Conservation (phyloP, 2,113 vertebrate species). For the Orientallactaga bullata region DNA sequence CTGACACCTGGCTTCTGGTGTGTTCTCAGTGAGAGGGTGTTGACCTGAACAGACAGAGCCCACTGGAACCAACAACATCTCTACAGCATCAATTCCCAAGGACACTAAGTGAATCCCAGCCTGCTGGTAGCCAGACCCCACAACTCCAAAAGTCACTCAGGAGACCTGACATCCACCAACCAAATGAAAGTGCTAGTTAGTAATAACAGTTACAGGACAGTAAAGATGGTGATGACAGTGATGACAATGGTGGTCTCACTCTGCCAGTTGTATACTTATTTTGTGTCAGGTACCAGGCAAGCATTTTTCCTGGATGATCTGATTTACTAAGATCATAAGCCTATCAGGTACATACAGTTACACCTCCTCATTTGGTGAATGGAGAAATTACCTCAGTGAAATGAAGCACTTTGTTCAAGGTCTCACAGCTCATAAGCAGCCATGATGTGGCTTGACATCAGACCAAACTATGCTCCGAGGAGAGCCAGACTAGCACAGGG, state of each 20-base stretch:
- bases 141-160: neutral
- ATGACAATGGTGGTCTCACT: too few relatives aligned
- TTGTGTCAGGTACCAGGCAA: neutral
- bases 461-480: neutral
- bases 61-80: neutral
- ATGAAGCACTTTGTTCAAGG: neutral
- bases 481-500: neutral
- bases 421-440: neutral
- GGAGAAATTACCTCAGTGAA: neutral
- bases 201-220: neutral
- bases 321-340: neutral
- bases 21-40: neutral
- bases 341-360: neutral
- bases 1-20: neutral
- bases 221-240: too few relatives aligned
- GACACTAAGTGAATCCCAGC: neutral
- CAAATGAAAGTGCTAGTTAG: neutral
- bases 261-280: neutral
- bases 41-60: neutral
- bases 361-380: neutral
- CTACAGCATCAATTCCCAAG: neutral
- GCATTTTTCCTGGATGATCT: neutral
- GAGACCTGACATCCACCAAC: neutral
- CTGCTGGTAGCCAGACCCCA: neutral
- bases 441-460: neutral